phyloP scores from a whole-genome alignment of 64 coral and sea anemone species.

The Catalaphyllia jardinei region DNA sequence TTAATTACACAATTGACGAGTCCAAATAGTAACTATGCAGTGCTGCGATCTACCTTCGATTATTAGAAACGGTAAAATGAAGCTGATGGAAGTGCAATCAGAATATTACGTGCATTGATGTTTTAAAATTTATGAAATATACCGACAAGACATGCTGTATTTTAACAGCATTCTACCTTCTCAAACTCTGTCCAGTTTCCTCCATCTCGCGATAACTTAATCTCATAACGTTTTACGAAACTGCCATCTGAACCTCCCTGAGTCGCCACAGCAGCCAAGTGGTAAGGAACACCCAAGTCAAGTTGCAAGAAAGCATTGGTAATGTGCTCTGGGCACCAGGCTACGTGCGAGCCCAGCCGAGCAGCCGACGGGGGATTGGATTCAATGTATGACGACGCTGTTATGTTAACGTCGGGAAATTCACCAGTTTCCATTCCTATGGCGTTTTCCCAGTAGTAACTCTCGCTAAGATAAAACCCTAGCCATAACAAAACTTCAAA shows the following conservation, averaged over 20 bases:
- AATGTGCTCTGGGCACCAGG: conserved; percentile 42
- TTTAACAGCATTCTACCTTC: too few species aligned
- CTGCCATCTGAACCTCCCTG: conserved; percentile 10
- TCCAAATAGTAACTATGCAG: too few species aligned
- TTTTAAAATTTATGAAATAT: too few species aligned
- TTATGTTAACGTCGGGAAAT: conserved; percentile 33
- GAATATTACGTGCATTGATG: too few species aligned
- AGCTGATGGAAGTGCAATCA: too few species aligned
- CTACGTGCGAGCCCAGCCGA: conserved; percentile 23
- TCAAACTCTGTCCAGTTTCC: too few species aligned
- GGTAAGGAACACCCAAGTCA: conserved; percentile 42
- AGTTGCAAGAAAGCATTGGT: conserved; percentile 44
- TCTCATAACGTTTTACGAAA: not conserved
- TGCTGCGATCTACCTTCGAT: too few species aligned
- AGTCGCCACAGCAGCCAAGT: conserved; percentile 45
- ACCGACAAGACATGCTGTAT: too few species aligned
- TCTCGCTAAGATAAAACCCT: not conserved
- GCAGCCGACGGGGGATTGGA: conserved; percentile 27
- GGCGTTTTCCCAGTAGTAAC: not conserved
- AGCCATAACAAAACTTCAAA: not conserved
- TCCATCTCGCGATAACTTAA: not conserved
- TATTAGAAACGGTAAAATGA: too few species aligned
- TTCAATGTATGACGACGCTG: conserved; percentile 28
- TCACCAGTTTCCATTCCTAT: conserved; percentile 16
- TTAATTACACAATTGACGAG: too few species aligned